A percentile compares a stretch with the other conserved stretches of the same genome.
Evolutionary conservation across 2,113 vertebrate genomes (phyloP).

Genomic region (Cyanoderma ruficeps): DNA sequence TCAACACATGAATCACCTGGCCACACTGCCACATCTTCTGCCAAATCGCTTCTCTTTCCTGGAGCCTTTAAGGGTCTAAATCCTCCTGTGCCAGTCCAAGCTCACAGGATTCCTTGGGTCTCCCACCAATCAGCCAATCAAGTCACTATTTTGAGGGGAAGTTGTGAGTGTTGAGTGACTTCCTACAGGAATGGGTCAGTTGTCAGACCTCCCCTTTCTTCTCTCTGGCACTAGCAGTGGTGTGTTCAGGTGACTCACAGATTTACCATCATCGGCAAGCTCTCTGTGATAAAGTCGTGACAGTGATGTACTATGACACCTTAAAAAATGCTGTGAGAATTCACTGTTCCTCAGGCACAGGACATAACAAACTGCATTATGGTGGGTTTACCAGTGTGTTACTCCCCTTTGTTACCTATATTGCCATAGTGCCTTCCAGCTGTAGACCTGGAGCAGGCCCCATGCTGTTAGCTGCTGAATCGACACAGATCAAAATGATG

Average conservation of each 20-base stretch:
- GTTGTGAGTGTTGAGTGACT: not conserved
- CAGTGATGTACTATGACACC: rapidly evolving
- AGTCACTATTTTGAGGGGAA: not conserved
- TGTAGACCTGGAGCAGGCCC: not conserved
- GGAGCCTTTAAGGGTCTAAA: not conserved
- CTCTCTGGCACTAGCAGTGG: not conserved
- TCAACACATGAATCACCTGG: not conserved
- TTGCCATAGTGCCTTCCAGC: not conserved
- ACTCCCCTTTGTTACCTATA: not conserved
- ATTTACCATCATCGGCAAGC: not conserved
- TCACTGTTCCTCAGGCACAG: not conserved
- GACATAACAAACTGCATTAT: not conserved
- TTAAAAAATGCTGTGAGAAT: not conserved
- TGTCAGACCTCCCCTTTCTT: not conserved
- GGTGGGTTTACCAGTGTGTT: not conserved
- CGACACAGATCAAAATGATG: not conserved
- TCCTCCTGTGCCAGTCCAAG: not conserved
- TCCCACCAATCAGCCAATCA: not conserved
- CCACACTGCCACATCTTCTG: not conserved
- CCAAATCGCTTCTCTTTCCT: not conserved
- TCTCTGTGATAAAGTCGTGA: not conserved
- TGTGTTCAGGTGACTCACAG: not conserved
- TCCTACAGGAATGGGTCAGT: not conserved
- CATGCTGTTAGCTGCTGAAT: not conserved
- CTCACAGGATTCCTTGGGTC: not conserved